phyloP scores from a whole-genome alignment of 2,113 vertebrate species.

The Semicossyphus pulcher region DNA sequence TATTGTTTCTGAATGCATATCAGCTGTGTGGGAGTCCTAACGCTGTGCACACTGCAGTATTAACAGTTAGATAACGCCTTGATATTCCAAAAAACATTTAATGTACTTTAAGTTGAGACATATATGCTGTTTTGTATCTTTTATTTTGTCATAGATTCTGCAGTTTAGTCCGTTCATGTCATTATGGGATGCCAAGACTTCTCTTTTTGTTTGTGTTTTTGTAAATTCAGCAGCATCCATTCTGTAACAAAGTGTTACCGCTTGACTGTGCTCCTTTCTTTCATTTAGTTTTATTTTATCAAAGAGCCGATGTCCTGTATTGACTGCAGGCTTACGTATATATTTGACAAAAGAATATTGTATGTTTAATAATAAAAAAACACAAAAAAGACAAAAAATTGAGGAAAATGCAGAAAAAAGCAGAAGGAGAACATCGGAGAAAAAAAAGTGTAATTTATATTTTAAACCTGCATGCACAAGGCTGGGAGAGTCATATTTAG shows the following conservation, averaged over 20 bases:
- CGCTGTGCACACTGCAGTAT: conserved; percentile 72
- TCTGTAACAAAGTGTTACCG: conserved; percentile 74
- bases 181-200: conserved; percentile 48
- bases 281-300: conserved; percentile 75
- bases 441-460: conserved; percentile 82
- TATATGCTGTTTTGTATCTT: conserved; percentile 67
- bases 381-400: conserved; percentile 56
- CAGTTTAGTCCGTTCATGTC: conserved; percentile 57
- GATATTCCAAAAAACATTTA: conserved; percentile 75
- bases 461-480: conserved; percentile 88
- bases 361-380: conserved; percentile 75
- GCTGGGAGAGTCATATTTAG: conserved; percentile 89
- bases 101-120: conserved; percentile 66
- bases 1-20: conserved; percentile 35
- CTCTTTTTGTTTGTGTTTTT: conserved; percentile 27
- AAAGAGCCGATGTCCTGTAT: conserved; percentile 89
- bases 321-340: conserved; percentile 91
- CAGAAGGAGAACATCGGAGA: conserved; percentile 43
- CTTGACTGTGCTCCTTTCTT: conserved; percentile 77
- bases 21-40: conserved; percentile 40
- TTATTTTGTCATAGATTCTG: conserved; percentile 57
- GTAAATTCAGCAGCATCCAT: conserved; percentile 61
- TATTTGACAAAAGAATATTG: conserved; percentile 81
- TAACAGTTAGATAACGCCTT: conserved; percentile 61
- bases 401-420: conserved; percentile 56